These are phyloP conservation scores for Prinia subflava DNA, from an alignment of 2,113 vertebrate species.

Conservation along the genomic window DNA sequence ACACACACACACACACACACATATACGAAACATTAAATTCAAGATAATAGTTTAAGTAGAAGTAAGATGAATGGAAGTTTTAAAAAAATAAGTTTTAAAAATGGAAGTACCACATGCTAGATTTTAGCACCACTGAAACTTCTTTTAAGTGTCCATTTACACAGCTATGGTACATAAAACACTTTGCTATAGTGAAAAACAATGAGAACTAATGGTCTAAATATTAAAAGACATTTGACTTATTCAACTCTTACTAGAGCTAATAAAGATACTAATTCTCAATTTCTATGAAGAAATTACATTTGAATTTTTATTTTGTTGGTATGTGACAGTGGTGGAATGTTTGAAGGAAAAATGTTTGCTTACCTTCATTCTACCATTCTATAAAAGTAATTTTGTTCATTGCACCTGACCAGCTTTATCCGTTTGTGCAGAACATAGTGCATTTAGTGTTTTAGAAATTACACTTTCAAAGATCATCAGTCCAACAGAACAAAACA, in stretches of 20 bases:
- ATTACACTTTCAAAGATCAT: neutral
- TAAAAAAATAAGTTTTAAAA: neutral
- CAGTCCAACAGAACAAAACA: neutral
- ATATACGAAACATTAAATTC: neutral
- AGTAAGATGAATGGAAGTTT: neutral
- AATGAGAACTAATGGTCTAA: neutral
- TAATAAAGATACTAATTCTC: conserved; percentile 9
- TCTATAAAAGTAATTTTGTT: neutral
- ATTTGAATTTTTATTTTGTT: neutral
- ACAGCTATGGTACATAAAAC: neutral
- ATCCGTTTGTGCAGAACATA: neutral
- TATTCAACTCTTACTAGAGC: neutral
- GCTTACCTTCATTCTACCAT: neutral
- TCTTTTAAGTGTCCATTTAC: neutral
- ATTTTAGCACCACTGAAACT: neutral
- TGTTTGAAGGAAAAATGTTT: neutral
- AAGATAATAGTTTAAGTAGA: neutral
- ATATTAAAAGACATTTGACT: neutral
- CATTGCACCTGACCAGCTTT: neutral
- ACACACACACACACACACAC: neutral
- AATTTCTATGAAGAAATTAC: conserved; percentile 3
- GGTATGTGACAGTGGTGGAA: neutral
- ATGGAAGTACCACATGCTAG: neutral
- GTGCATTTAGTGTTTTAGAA: neutral
- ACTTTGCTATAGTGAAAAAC: neutral